A percentile compares a stretch with the other conserved stretches of the same genome.
Conservation (phyloP, 2,797 vertebrate species). For the Leucoraja ocellata region DNA sequence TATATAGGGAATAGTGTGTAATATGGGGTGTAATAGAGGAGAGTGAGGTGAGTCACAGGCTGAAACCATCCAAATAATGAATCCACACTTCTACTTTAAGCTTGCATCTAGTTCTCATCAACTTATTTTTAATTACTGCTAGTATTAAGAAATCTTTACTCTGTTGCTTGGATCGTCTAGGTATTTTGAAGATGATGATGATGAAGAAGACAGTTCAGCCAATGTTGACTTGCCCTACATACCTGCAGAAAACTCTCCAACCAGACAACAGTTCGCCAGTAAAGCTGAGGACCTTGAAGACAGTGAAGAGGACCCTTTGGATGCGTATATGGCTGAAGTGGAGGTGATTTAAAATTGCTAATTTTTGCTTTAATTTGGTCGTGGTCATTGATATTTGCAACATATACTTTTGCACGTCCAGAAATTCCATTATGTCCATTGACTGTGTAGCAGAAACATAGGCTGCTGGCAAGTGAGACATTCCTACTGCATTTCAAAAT, state of each 20-base stretch:
- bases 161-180: conserved; percentile 51
- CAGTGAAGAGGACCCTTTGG: conserved; percentile 93
- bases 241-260: conserved; percentile 95
- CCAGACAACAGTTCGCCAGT: conserved; percentile 81
- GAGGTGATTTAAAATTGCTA: conserved; percentile 63
- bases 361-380: neutral
- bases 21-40: neutral
- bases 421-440: neutral
- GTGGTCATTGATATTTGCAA: too few relatives aligned
- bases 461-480: neutral
- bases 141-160: neutral
- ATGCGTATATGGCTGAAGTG: conserved; percentile 97
- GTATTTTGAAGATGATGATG: conserved; percentile 98
- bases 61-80: neutral
- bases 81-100: too few relatives aligned
- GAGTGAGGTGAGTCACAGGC: neutral
- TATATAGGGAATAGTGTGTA: neutral
- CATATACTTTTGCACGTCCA: too few relatives aligned
- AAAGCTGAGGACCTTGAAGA: conserved; percentile 73
- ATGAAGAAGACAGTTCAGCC: conserved; percentile 76
- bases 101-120: neutral
- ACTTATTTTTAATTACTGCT: neutral
- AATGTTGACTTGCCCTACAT: conserved; percentile 89
- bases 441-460: neutral
- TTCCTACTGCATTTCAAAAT: neutral